These are phyloP conservation scores for Caenorhabditis sinica DNA, from an alignment of 2,888 invertebrate species.

Conservation along the genomic window DNA sequence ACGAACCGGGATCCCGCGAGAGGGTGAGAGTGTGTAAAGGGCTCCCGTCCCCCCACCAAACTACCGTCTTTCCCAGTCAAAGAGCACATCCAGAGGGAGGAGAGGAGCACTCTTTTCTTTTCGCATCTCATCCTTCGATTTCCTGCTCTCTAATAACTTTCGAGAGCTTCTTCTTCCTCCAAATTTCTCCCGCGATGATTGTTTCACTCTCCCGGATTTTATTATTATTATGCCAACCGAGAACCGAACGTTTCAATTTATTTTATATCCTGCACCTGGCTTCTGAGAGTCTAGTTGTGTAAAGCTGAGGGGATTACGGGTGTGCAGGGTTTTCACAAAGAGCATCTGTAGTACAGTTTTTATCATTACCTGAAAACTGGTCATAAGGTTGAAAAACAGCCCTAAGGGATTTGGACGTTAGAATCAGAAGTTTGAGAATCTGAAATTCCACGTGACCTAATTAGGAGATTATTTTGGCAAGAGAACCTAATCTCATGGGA, in stretches of 20 bases:
- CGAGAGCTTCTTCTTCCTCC: slow-evolving; percentile 43
- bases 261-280: background rate
- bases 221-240: slow-evolving; percentile 33
- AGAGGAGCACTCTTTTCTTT: slow-evolving; percentile 31
- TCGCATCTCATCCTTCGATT: background rate
- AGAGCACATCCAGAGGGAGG: slow-evolving; percentile 52
- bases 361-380: too few relatives aligned
- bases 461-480: too few relatives aligned
- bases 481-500: background rate
- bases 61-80: slow-evolving; percentile 38
- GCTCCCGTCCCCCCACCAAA: slow-evolving; percentile 40
- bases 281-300: too few relatives aligned
- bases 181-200: slow-evolving; percentile 32
- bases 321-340: too few relatives aligned
- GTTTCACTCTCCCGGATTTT: slow-evolving; percentile 39
- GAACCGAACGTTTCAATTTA: slow-evolving; percentile 20
- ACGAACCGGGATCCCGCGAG: slow-evolving; percentile 34
- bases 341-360: too few relatives aligned
- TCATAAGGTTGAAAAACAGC: too few relatives aligned
- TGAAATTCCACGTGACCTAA: too few relatives aligned
- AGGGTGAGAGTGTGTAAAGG: slow-evolving; percentile 49
- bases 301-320: too few relatives aligned
- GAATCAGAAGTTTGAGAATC: too few relatives aligned
- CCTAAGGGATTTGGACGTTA: too few relatives aligned
- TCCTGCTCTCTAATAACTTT: slow-evolving; percentile 41